These are phyloP conservation scores for Amphipyra tragopoginis DNA, from an alignment of 2,888 invertebrate species.

Conservation along the genomic window DNA sequence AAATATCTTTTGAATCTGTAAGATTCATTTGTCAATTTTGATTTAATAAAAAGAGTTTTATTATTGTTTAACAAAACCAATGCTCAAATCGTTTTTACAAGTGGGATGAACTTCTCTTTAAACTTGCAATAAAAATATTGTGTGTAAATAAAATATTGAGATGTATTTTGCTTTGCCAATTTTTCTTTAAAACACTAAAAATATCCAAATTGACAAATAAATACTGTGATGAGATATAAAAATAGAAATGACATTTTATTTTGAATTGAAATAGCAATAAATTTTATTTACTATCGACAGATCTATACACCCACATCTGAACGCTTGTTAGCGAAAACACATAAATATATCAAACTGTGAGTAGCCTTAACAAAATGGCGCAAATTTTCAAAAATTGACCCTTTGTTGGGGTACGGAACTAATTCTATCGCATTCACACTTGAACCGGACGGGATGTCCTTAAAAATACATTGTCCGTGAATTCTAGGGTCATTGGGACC, in stretches of 20 bases:
- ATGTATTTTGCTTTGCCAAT: neutral
- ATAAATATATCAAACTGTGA: constrained; percentile 78
- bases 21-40: constrained; percentile 33
- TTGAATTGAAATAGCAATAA: constrained; percentile 34
- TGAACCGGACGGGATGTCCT: constrained; percentile 80
- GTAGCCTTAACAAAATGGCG: constrained; percentile 74
- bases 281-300: constrained; percentile 51
- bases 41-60: neutral
- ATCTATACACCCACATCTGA: constrained; percentile 71
- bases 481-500: constrained; percentile 81
- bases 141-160: neutral
- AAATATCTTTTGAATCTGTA: constrained; percentile 28
- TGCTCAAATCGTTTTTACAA: neutral
- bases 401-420: constrained; percentile 79
- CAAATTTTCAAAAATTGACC: constrained; percentile 81
- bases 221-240: neutral
- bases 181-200: neutral
- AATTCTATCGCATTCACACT: constrained; percentile 86
- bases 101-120: neutral
- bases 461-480: constrained; percentile 87
- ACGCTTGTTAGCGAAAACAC: constrained; percentile 73
- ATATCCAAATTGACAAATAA: neutral
- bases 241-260: constrained; percentile 1
- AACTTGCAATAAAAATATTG: neutral
- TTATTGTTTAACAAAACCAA: neutral